Evolutionary conservation across 2,888 invertebrate genomes (phyloP), one percentile per base, ranked within the genome.

Genomic region (Trichopria drosophilae): DNA sequence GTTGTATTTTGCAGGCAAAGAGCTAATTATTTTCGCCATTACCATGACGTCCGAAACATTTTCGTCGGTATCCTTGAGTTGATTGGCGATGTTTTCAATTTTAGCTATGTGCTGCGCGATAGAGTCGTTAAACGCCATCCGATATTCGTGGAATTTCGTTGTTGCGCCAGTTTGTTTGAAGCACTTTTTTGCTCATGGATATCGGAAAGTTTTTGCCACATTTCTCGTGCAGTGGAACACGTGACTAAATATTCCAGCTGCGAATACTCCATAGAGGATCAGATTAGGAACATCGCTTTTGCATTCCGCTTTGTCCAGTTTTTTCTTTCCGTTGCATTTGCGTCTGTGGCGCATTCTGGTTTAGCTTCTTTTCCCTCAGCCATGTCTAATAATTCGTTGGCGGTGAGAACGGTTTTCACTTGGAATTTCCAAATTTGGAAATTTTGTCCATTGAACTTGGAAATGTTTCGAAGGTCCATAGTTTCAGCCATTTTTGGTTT

Each of bases 1-100:
- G 10, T 43, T 3, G 10, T 36, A 34, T 10, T 34, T 34, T 12
- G 31, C 9, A 13, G 31, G 42, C 10, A 42, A 6, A 13, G n/a
- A 31, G 20, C 42, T 31, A 12, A 42, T 4, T 12, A 42, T 42
- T 23, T 42, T 42, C 6, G 42, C 42, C 42, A 42, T 42, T 10
- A 42, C 22, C 53, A 49, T 50, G n/a, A 46, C 42, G 12, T 53
- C 49, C 22, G 44, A 32, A 3, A 49, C 34, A 6, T 32, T 31
- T 42, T n/a, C 20, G 15, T 5, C 32, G 13, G 7, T 22, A 18
- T 42, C 42, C 31, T 42, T 16, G 9, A 28, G n/a, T 35, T 16
- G 9, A 29, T 19, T 15, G 29, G 20, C 24, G 41, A 28, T n/a
- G 15, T 53, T 49, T 32, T 53, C 53, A 1, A 53, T n/a, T 7